Evolutionary conservation across 2,888 invertebrate species (phyloP).

Genomic region (Achlya flavicornis): DNA sequence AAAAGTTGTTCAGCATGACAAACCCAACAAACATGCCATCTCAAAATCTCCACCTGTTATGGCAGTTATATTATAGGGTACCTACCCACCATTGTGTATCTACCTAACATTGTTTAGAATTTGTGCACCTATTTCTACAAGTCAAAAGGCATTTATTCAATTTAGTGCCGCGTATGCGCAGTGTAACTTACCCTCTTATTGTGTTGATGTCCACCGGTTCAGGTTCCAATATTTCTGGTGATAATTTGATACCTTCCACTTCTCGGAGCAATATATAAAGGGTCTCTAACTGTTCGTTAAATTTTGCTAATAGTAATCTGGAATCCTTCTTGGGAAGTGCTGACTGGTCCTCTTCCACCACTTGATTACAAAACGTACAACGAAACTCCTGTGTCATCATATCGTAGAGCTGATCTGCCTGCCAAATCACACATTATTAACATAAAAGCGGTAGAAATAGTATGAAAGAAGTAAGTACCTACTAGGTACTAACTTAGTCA

Average conservation of each 20-base stretch:
- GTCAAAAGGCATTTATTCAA: too few species aligned
- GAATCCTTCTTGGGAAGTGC: conserved; percentile 97
- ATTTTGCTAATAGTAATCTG: conserved; percentile 93
- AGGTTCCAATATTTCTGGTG: conserved; percentile 96
- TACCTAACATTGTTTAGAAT: too few species aligned
- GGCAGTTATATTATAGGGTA: too few species aligned
- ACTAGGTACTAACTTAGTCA: too few species aligned
- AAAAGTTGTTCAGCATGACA: too few species aligned
- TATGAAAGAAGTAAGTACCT: too few species aligned
- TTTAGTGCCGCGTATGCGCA: too few species aligned
- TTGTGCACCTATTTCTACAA: too few species aligned
- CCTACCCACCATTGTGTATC: too few species aligned
- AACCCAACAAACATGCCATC: too few species aligned
- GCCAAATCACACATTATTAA: conserved; percentile 15
- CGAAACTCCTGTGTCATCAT: conserved; percentile 92
- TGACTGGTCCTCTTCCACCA: conserved; percentile 97
- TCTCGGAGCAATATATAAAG: conserved; percentile 94
- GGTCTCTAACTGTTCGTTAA: conserved; percentile 97
- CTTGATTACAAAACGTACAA: conserved; percentile 94
- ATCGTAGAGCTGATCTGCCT: conserved; percentile 95
- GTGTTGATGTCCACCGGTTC: conserved; percentile 96
- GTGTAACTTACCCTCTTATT: conserved; percentile 86
- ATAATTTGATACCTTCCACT: conserved; percentile 96
- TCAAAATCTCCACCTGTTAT: too few species aligned
- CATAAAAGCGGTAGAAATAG: neutral